Base-by-base conservation (phyloP, 2,797 vertebrate genomes). In the Gymnoscopelus microlampas region DNA sequence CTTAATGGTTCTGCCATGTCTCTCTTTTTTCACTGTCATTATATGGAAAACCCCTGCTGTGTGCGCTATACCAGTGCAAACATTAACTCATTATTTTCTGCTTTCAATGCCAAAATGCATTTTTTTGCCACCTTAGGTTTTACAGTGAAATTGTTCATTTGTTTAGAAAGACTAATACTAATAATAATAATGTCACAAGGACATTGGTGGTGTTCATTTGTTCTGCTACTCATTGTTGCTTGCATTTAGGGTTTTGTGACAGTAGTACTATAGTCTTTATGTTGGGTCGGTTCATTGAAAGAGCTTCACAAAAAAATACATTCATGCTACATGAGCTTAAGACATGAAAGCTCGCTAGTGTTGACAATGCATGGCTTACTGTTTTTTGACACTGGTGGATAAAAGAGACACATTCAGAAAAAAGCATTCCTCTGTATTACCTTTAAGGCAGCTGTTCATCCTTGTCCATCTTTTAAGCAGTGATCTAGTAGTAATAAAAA, bases 331-430 rank as follows among this genome's bases (percentile, higher is more conserved):
- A 65, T 77, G 63, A 75, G 57, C 48, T 49, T 61, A 61, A 83
- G 70, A 83, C 79, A 68, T 79, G 63, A 84, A 59, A 68, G 63
- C 66, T 80, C 13, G 76, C 72, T 67, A 78, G 79, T 83, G 83
- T 88, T 86, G 81, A 84, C 80, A 82, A 78, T 87, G 88, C 86
- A 88, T 89, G 89, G 83, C 78, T 86, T 81, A 70, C 77, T 87
- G 49, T 89, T 85, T 82, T 81, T 71, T 76, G 66, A 82, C 70
- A 82, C 73, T 73, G 74, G 87, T 92, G 90, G 85, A 92, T 83
- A 88, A 93, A 86, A 92, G 90, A 92, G 91, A 92, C 86, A 74
- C 88, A 88, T 88, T 86, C 76, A 86, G 86, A 87, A 82, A 83
- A 56, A 83, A 83, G 54, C 67, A 71, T 73, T 83, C 78, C 76